Evolutionary conservation across 2,113 vertebrate species (phyloP), one percentile per base, ranked within the genome.

Genomic region (Microtus oregoni): DNA sequence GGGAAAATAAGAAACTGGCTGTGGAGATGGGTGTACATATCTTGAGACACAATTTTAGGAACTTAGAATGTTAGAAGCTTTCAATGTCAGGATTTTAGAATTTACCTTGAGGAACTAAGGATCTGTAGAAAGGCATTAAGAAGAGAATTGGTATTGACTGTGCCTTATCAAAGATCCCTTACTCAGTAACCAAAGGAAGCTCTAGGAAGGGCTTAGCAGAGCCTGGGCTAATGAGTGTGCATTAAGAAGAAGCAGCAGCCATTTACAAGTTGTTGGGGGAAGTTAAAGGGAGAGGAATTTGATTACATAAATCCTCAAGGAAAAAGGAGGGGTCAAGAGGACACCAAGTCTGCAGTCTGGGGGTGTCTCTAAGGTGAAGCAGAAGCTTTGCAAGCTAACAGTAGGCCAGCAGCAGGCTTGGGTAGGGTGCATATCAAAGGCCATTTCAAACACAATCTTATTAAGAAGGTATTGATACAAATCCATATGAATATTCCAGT

Each of bases 391-490:
- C 35, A 58, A 14, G n/a, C 61, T 22, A 78, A 47, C 15, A n/a
- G 0, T 38, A 89, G 83, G 50, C 22, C 58, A 92, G 83, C 5
- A 91, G 83, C 82, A 79, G 83, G 90, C 78, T 13, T 96, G 87
- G 78, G 83, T 67, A 15, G 41, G 38, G 15, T 88, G 7, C 28
- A 58, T 92, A 63, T 61, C 58, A 85, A 95, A 52, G 82, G n/a
- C 35, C n/a, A 52, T 70, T 85, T 76, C 41, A 89, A n/a, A 24
- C 5, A 38, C 2, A 55, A 5, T 35, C 1, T 87, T 75, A 78
- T 67, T 44, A 52, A 32, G 3, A 41, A 86, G 35, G 38, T 68
- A 41, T 19, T n/a, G 78, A n/a, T 6, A 47, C 2, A 14, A 19
- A 73, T 50, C 44, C 26, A 10, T 12, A 20, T 10, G 41, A 96